Percentiles rank a stretch among this genome's conserved stretches.
Evolutionary conservation across 1,140 invertebrate species (phyloP).

Genomic region (Meteorus sp.): DNA sequence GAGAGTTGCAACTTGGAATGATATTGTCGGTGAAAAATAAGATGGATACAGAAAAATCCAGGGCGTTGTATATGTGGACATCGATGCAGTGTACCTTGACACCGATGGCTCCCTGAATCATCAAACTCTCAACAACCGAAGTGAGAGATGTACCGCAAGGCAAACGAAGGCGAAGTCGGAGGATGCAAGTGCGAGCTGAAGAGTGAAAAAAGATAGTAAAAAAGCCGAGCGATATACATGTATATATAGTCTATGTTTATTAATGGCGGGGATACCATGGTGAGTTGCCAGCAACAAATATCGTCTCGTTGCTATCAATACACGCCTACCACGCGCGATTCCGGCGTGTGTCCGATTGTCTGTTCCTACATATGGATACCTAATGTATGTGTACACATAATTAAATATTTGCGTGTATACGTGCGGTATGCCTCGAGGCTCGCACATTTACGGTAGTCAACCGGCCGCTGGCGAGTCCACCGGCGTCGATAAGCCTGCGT

Average conservation of each 20-base stretch:
- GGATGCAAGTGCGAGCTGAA: background rate
- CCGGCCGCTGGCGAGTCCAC: slow-evolving; percentile 14
- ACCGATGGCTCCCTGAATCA: slow-evolving; percentile 60
- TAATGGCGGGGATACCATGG: no score
- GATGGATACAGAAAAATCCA: slow-evolving; percentile 35
- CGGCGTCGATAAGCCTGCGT: slow-evolving; percentile 20
- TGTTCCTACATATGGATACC: background rate
- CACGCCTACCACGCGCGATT: slow-evolving; percentile 49
- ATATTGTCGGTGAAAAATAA: background rate
- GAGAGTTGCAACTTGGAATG: no score
- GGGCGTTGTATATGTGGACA: slow-evolving; percentile 50
- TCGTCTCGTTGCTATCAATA: slow-evolving; percentile 52
- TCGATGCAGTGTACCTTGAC: slow-evolving; percentile 60
- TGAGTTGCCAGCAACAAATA: slow-evolving; percentile 48
- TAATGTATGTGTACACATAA: slow-evolving; percentile 6
- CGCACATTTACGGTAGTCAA: slow-evolving; percentile 9
- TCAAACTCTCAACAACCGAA: slow-evolving; percentile 31
- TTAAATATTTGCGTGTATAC: background rate
- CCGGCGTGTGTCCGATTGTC: slow-evolving; percentile 26
- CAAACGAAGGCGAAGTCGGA: slow-evolving; percentile 3
- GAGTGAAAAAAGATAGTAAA: no score
- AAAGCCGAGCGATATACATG: no score
- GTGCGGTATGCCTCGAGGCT: background rate
- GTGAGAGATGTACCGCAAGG: background rate
- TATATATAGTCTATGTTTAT: no score